Conservation (phyloP, 2,113 vertebrate genomes). For the Percopsis transmontana region DNA sequence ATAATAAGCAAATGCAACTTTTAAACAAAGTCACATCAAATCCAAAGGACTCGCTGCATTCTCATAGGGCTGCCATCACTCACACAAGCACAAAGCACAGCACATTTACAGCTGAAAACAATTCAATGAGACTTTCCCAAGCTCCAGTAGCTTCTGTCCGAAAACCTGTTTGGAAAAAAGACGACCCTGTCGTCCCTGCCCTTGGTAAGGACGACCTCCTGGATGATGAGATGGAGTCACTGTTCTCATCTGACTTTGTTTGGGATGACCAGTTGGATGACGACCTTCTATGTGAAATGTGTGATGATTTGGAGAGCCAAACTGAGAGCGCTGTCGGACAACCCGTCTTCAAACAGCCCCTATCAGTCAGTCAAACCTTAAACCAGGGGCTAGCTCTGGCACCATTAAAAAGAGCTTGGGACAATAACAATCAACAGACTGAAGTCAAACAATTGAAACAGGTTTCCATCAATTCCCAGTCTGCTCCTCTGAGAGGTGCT, state of each 20-base stretch:
- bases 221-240: conserved; percentile 58
- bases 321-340: background rate
- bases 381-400: conserved; percentile 1
- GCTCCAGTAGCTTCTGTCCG: background rate
- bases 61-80: background rate
- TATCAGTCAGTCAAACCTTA: background rate
- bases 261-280: conserved; percentile 86
- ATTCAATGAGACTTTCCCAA: background rate
- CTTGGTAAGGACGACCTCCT: conserved; percentile 13
- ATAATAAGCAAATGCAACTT: background rate
- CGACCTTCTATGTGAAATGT: conserved; percentile 87
- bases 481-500: background rate
- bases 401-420: background rate
- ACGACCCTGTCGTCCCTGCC: accelerated
- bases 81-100: background rate
- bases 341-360: background rate
- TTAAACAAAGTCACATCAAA: background rate
- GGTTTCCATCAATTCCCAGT: background rate
- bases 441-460: background rate
- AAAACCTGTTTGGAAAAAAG: background rate
- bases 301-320: conserved; percentile 86
- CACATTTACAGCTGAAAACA: accelerated
- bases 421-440: background rate
- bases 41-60: background rate
- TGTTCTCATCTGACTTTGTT: conserved; percentile 68